These are phyloP conservation scores for Siphlonurus alternatus DNA, from an alignment of 2,888 invertebrate species.

Conservation along the genomic window DNA sequence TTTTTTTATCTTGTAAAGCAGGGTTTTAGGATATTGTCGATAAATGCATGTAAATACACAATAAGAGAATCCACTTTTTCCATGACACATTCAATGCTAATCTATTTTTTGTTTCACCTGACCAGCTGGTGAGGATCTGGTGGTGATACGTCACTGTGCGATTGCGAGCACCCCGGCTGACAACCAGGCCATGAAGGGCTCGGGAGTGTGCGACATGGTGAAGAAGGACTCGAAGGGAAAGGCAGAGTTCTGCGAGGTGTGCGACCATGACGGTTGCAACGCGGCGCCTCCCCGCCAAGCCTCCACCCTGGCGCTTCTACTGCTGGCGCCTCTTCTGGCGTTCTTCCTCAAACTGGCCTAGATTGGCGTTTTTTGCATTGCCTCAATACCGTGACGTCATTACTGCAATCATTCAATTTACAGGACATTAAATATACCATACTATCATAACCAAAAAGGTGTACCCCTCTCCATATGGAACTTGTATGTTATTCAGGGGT, in stretches of 20 bases:
- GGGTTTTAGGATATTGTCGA: too few species aligned
- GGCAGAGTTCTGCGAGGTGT: constrained; percentile 20
- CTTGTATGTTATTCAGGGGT: too few species aligned
- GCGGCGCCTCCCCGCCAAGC: constrained; percentile 19
- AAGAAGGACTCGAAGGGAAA: neutral
- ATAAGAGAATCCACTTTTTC: too few species aligned
- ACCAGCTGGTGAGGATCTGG: neutral
- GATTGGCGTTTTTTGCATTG: neutral
- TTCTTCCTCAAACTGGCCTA: neutral
- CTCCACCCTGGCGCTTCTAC: neutral
- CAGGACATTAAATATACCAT: too few species aligned
- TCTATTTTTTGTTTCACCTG: neutral
- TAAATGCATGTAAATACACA: too few species aligned
- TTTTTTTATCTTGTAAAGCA: too few species aligned
- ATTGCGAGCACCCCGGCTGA: neutral
- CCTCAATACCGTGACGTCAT: neutral
- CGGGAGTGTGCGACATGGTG: neutral
- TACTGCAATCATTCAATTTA: too few species aligned
- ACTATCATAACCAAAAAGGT: too few species aligned
- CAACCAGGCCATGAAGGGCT: neutral
- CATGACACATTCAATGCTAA: too few species aligned
- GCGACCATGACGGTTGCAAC: constrained; percentile 37
- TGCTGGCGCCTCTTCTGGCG: neutral
- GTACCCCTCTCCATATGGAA: too few species aligned
- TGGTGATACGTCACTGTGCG: constrained; percentile 1